Conservation (phyloP, 2,797 vertebrate species). For the Anabas testudineus region DNA sequence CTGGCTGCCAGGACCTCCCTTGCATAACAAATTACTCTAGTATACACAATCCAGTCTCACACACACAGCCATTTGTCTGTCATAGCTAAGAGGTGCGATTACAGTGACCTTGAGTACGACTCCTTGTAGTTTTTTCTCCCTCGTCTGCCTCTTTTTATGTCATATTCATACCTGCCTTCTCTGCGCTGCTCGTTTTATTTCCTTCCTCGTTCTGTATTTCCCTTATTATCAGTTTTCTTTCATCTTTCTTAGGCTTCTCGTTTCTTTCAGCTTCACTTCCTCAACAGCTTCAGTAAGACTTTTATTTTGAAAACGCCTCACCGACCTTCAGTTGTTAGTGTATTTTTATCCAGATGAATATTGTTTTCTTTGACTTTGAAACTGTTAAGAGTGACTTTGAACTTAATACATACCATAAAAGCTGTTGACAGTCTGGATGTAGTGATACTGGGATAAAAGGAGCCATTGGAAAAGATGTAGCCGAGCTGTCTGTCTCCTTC, state of each 20-base stretch:
- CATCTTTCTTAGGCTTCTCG: neutral
- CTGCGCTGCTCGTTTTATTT: neutral
- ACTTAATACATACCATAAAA: neutral
- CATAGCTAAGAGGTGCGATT: conserved; percentile 15
- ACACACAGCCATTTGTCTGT: conserved; percentile 6
- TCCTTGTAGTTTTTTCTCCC: conserved; percentile 1
- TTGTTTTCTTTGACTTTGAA: neutral
- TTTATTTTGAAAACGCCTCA: conserved; percentile 14
- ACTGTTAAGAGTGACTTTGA: neutral
- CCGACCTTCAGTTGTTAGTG: neutral
- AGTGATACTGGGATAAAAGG: conserved; percentile 3
- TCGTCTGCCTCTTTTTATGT: neutral
- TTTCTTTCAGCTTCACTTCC: neutral
- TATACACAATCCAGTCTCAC: conserved; percentile 1
- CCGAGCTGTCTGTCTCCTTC: neutral
- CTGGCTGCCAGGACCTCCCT: conserved; percentile 35
- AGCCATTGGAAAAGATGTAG: conserved; percentile 25
- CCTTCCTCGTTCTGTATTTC: neutral
- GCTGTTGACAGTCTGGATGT: neutral
- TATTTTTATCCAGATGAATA: neutral
- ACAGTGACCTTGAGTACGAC: conserved; percentile 27
- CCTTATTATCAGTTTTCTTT: neutral
- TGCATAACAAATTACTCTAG: conserved; percentile 34
- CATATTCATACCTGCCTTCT: too few relatives aligned
- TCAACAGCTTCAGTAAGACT: neutral